phyloP scores from a whole-genome alignment of 2,113 vertebrate genomes.

The Halichoeres trimaculatus region DNA sequence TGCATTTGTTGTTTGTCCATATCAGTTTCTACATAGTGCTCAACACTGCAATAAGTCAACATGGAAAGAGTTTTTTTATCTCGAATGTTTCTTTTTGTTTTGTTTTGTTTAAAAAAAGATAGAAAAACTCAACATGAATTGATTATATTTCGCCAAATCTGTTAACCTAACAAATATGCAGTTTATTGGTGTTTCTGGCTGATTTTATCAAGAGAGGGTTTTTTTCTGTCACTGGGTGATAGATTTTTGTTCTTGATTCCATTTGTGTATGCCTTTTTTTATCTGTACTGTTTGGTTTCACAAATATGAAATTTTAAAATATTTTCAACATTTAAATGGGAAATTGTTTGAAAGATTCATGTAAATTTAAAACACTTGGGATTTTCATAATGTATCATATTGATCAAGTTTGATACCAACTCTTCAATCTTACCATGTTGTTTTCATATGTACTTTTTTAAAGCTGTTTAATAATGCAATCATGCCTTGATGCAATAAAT shows the following conservation, averaged over 20 bases:
- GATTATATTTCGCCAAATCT: conserved; percentile 69
- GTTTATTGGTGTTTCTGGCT: conserved; percentile 57
- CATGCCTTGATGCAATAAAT: conserved; percentile 82
- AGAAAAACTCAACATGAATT: conserved; percentile 29
- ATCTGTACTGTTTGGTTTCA: conserved; percentile 39
- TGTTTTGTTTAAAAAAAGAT: too few relatives aligned
- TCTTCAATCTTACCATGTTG: conserved; percentile 65
- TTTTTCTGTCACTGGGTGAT: conserved; percentile 67
- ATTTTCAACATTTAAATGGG: conserved; percentile 17
- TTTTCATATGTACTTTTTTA: conserved; percentile 79
- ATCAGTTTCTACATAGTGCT: conserved; percentile 21
- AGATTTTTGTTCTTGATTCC: conserved; percentile 52
- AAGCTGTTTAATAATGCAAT: conserved; percentile 77
- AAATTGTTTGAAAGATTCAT: conserved; percentile 24
- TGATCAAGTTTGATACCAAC: conserved; percentile 55
- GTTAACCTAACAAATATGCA: conserved; percentile 70
- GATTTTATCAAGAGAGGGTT: conserved; percentile 35
- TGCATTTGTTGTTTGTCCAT: conserved; percentile 40
- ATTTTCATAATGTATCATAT: conserved; percentile 69
- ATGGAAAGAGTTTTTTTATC: conserved; percentile 20
- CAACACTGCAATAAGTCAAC: conserved; percentile 64
- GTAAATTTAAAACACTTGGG: conserved; percentile 27
- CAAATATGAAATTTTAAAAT: conserved; percentile 34
- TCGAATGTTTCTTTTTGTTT: conserved; percentile 18
- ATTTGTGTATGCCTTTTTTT: conserved; percentile 41